A percentile compares a stretch with the other conserved stretches of the same genome.
phyloP scores from a whole-genome alignment of 2,797 vertebrate species.

The Notoglanidium macrostoma region DNA sequence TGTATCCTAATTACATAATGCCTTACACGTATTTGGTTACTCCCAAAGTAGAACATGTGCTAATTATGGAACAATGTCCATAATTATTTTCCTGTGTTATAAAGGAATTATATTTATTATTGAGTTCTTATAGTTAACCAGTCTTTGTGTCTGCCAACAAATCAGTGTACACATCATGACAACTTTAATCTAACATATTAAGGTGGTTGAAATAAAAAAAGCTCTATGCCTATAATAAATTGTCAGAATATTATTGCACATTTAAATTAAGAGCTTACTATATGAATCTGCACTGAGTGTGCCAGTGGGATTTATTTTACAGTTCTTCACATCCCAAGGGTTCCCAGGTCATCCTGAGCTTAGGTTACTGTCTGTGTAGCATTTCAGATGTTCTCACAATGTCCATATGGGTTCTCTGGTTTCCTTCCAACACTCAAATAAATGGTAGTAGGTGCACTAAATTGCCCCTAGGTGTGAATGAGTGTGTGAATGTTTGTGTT shows the following conservation, averaged over 20 bases:
- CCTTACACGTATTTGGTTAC: too few relatives aligned
- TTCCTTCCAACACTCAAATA: not conserved
- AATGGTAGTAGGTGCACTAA: not conserved
- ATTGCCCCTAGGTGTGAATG: not conserved
- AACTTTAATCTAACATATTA: conserved; percentile 9
- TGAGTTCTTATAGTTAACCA: not conserved
- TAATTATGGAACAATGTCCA: not conserved
- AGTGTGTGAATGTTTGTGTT: not conserved
- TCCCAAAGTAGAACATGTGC: not conserved
- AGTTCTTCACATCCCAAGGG: not conserved
- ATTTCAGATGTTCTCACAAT: not conserved
- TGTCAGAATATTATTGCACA: not conserved
- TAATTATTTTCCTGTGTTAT: not conserved
- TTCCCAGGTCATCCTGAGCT: not conserved
- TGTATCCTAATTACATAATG: too few relatives aligned
- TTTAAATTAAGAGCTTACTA: not conserved
- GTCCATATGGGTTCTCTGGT: not conserved
- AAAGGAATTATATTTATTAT: not conserved
- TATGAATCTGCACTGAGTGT: not conserved
- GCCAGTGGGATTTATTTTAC: not conserved
- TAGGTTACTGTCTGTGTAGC: not conserved
- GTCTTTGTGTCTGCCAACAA: not conserved
- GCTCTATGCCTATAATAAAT: not conserved
- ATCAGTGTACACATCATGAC: not conserved
- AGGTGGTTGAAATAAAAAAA: not conserved